Base-by-base conservation (phyloP, 2,797 vertebrate genomes). In the Paramormyrops hopkinsi region DNA sequence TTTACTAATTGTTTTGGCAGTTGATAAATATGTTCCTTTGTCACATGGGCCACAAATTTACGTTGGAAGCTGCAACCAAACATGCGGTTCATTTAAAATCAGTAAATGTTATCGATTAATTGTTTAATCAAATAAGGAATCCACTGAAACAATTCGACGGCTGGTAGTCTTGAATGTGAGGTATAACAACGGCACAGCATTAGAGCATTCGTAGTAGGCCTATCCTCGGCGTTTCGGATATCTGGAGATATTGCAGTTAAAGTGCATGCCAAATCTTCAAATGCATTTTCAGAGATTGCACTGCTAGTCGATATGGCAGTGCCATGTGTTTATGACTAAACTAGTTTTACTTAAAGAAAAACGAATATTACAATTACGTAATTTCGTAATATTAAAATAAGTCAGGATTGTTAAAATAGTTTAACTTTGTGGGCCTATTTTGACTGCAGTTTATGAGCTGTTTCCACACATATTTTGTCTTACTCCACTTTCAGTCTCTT, bases 161-260 rank as follows among this genome's bases (percentile, higher is more conserved):
- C 17, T 53, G 25, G n/a, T 51, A 12, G 48, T 85, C 44, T 48
- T 29, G 3, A 22, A 53, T 53, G n/a, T 50, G 83, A 88, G 87
- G 86, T 83, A 89, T 90, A 89, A 91, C 87, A 86, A 44, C 86
- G 22, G 89, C 86, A 85, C 76, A 85, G 19, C 88, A 12, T 54
- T 12, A 37, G 29, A 12, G 12, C 29, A 37, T 73, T 73, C 9
- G 65, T 37, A 17, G 65, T 37, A 37, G 65, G 83, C 33, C 17
- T 86, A 56, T 69, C 25, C 82, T 69, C 65, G 54, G 69, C 73
- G 73, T 90, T 65, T 37, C 88, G 53, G 69, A 84, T 82, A 88
- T 48, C 88, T 88, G 37, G 76, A n/a, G 41, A 46, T 8, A 79
- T 46, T 44, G 76, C 76, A 44, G 41, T 46, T 19, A 3, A 44